Conservation (phyloP, 2,888 invertebrate species). For the Teinopalpus imperialis region DNA sequence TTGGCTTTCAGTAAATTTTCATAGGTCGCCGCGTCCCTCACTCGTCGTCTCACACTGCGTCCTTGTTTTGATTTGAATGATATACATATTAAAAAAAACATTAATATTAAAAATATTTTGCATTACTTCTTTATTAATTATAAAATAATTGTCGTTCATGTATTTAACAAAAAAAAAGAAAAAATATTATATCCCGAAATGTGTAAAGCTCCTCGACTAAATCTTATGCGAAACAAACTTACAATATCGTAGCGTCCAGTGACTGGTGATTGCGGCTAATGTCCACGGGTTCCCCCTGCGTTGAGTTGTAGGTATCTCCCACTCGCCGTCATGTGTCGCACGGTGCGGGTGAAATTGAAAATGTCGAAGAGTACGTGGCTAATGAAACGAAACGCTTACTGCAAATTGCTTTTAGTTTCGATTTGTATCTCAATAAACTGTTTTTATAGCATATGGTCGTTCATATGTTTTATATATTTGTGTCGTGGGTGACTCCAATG, state of each 20-base stretch:
- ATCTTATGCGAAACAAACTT: slow-evolving; percentile 51
- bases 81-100: too few relatives aligned
- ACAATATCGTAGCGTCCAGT: slow-evolving; percentile 41
- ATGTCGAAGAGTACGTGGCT: slow-evolving; percentile 19
- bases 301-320: slow-evolving; percentile 39
- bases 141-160: too few relatives aligned
- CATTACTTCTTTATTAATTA: too few relatives aligned
- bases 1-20: too few relatives aligned
- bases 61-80: too few relatives aligned
- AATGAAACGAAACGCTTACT: slow-evolving; percentile 28
- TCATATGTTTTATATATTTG: neutral
- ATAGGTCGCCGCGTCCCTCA: too few relatives aligned
- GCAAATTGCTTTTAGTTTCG: slow-evolving; percentile 28
- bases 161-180: too few relatives aligned
- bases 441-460: slow-evolving; percentile 7
- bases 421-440: slow-evolving; percentile 19
- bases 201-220: slow-evolving; percentile 34
- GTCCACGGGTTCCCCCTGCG: slow-evolving; percentile 37
- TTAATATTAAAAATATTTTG: too few relatives aligned
- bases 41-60: too few relatives aligned
- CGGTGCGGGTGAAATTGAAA: slow-evolving; percentile 29
- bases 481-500: too few relatives aligned
- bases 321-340: slow-evolving; percentile 1
- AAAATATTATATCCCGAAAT: neutral
- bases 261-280: slow-evolving; percentile 42